A percentile compares a stretch with the other conserved stretches of the same genome.
Conservation (phyloP, 2,113 vertebrate genomes). For the Microcebus tavaratra region DNA sequence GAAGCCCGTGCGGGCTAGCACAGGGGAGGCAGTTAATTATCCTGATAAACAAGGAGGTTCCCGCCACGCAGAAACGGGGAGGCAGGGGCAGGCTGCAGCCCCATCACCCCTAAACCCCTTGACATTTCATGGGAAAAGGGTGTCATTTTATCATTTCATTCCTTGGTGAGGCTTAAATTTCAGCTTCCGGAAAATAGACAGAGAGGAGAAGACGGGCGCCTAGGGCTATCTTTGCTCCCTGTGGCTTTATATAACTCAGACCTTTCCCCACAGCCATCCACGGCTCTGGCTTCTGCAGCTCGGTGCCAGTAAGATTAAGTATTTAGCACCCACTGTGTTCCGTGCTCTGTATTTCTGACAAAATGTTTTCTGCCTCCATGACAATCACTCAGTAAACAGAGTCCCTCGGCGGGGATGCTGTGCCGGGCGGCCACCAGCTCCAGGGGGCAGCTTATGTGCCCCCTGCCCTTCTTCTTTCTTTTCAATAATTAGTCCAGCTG, state of each 20-base stretch:
- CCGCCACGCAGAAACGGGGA: background rate
- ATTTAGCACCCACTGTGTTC: conserved; percentile 69
- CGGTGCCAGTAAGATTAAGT: conserved; percentile 64
- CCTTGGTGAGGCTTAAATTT: conserved; percentile 58
- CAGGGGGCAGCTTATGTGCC: background rate
- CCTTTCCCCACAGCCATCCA: conserved; percentile 67
- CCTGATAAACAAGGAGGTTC: background rate
- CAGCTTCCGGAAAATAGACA: conserved; percentile 60
- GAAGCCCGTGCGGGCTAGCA: background rate
- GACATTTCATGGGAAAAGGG: conserved; percentile 50
- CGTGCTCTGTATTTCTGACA: conserved; percentile 78
- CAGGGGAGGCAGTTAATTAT: background rate
- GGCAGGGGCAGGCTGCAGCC: background rate
- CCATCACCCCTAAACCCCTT: background rate
- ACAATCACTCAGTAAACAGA: conserved; percentile 73
- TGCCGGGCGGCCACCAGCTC: conserved; percentile 51
- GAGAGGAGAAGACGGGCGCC: background rate
- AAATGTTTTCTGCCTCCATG: conserved; percentile 80
- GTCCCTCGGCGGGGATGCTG: conserved; percentile 7
- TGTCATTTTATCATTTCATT: conserved; percentile 54
- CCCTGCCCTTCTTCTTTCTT: background rate
- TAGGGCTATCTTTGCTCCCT: conserved; percentile 15
- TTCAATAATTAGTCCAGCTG: conserved; percentile 38
- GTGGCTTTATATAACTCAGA: conserved; percentile 54
- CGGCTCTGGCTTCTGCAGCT: conserved; percentile 31